Evolutionary conservation across 2,888 invertebrate species (phyloP).

Genomic region (Bugula neritina): DNA sequence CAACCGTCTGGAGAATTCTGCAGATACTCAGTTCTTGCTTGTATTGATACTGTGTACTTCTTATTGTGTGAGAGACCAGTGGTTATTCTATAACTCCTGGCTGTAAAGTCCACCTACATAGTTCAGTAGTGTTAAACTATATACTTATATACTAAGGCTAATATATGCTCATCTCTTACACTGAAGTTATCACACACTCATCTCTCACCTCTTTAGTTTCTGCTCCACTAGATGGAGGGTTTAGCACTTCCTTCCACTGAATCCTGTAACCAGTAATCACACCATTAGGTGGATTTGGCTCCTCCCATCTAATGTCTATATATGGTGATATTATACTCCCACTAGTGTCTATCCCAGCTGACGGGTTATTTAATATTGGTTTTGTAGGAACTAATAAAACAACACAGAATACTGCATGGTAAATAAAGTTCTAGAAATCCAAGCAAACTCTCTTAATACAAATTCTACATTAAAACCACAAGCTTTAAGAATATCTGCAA

Average conservation of each 20-base stretch:
- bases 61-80: not conserved
- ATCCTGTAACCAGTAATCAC: not conserved
- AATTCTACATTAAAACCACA: no score
- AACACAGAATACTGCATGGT: no score
- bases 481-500: no score
- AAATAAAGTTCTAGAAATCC: no score
- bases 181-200: no score
- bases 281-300: not conserved
- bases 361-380: not conserved
- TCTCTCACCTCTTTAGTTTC: no score
- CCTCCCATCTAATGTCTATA: not conserved
- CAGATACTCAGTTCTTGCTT: not conserved
- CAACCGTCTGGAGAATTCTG: not conserved
- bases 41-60: not conserved
- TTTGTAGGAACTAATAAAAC: not conserved
- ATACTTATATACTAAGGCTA: no score
- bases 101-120: not conserved
- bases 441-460: no score
- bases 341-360: not conserved
- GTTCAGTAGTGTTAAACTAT: no score
- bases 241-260: not conserved
- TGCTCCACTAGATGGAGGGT: no score
- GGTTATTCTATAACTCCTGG: not conserved
- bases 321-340: not conserved
- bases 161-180: no score